Base-by-base conservation (phyloP, 2,888 invertebrate genomes). In the Dicycla oo region DNA sequence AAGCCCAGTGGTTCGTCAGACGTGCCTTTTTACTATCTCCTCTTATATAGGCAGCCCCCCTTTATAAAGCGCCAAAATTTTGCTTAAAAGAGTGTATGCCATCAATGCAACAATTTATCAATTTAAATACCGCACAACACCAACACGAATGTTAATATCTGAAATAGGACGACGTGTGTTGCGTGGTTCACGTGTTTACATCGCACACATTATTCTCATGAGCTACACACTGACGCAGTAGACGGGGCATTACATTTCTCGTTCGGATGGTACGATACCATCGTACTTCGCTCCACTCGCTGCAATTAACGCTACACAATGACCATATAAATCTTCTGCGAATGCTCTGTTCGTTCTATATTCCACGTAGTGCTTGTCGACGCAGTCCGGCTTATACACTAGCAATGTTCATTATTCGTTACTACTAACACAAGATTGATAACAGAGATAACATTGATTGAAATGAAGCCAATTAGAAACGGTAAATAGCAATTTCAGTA, bases 231-330 rank as follows among this genome's bases (percentile, higher is more conserved):
- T 75, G 86, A 85, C 85, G 80, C 78, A 86, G 85, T 81, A 86
- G 88, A 87, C 88, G 84, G 87, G 87, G 89, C 89, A 92, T 91
- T 90, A 91, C 92, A 92, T 90, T 93, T 93, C 93, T 92, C 92
- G 91, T 92, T 92, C 90, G 89, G 91, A 90, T 91, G 87, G 91
- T 89, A 88, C 91, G 93, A 94, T 95, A 94, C 90, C 91, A 94
- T 93, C 93, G 93, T 90, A 92, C 92, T 91, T 91, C 93, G 93
- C 93, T 92, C 90, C 89, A 93, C 93, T 94, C 93, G 90, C 91
- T 93, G 94, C 94, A 96, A 95, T 95, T 95, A 95, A 94, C 94
- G 93, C 91, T 92, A 91, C 92, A 94, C 94, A 95, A 94, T 94
- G 94, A 93, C 93, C 94, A 93, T 91, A 95, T 95, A 95, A 95